Base-by-base conservation (phyloP, 2,888 invertebrate genomes). In the Subacronicta megacephala region DNA sequence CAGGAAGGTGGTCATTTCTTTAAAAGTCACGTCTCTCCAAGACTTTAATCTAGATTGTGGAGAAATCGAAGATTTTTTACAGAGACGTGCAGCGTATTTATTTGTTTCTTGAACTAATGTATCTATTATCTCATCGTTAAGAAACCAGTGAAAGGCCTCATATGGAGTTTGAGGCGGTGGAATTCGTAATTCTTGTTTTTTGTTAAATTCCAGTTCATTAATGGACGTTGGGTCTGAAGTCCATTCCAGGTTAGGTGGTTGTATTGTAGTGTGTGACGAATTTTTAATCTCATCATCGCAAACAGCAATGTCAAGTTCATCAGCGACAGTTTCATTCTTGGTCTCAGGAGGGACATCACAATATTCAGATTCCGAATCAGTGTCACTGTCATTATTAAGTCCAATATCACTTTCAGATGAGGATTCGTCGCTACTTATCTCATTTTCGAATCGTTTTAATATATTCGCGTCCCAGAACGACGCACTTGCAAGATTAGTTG, bases 41-140 rank as follows among this genome's bases (percentile, higher is more conserved):
- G 33, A 1, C 4, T 6, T 35, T 33, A 23, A 40, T 31, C 59
- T 44, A 18, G 59, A 37, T 4, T 9, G 3, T 35, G 17, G 37
- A 15, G n/a, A 9, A 6, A 44, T 9, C 0, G 10, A n/a, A 17
- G 18, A 2, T 2, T 40, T 20, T 1, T 12, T 18, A 7, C 36
- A 7, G 0, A 31, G 13, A 31, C 15, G n/a, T 6, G 7, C 3
- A 16, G 7, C 55, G 41, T 60, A 38, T 29, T 37, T 35, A 50
- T 66, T 66, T 29, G 55, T 66, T 66, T 42, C 55, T 7, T 23
- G 20, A 15, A 17, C 49, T 23, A 66, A 52, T 7, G 18, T 35
- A 40, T 53, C 49, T 45, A 66, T 33, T 35, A 66, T 7, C 36
- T 60, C n/a, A n/a, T 66, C 45, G 13, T 60, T 37, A 7, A 66